Evolutionary conservation across 2,797 vertebrate species (phyloP), one percentile per base, ranked within the genome.

Genomic region (Melanotaenia pygmaea): DNA sequence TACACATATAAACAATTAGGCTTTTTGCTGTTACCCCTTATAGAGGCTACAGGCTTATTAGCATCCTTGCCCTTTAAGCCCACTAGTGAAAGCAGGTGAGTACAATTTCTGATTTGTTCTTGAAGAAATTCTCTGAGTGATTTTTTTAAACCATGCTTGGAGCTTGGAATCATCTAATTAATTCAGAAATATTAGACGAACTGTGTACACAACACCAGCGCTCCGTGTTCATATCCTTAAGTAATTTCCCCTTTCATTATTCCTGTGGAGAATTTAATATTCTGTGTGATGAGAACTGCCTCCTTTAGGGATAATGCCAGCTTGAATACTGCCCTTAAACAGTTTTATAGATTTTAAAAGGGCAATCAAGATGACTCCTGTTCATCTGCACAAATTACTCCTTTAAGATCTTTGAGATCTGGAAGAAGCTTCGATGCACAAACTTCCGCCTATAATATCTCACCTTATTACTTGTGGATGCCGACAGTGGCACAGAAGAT

Each of bases 221-320:
- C 82, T 79, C 76, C 72, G 59, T 74, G 74, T 78, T 85, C 67
- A 56, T 72, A 40, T 83, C 67, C 82, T 91, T 89, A 88, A 89
- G 81, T 89, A 84, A 86, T 89, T 87, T 89, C 82, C 79, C 67
- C 79, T 89, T 86, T 90, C 83, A 85, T 88, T 88, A 91, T 88
- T 90, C 89, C 82, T 86, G 83, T 67, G 72, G 85, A 83, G 86
- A 89, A 90, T 92, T 85, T 91, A 90, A 90, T 89, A 92, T 91
- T 90, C 79, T 83, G 71, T 84, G 79, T 91, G 88, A 92, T 89
- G 85, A 89, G 80, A 84, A 69, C 73, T 20, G 81, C 85, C 83
- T 87, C 85, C 88, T 86, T 85, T 43, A 88, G 88, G 86, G 85
- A 88, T 81, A 77, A 87, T 80, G 65, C 73, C 35, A 40, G 54